Conservation (phyloP, 1,140 invertebrate genomes). For the Philaenus spumarius region DNA sequence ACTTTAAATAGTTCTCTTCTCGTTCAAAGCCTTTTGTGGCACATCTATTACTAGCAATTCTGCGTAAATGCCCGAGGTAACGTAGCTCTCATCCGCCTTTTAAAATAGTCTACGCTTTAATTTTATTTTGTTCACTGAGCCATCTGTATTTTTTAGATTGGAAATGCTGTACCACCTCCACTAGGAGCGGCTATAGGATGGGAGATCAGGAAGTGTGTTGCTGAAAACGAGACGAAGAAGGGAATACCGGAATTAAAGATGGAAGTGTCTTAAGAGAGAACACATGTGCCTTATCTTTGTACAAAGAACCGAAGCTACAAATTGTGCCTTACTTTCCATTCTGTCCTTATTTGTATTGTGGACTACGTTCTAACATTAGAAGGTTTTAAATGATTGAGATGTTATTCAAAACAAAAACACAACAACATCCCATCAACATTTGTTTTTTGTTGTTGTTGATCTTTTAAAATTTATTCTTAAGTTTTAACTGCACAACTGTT, state of each 20-base stretch:
- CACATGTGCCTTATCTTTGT: neutral
- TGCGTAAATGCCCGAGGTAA: too few species aligned
- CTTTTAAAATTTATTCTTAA: neutral
- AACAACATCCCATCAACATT: too few species aligned
- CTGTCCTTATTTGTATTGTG: neutral
- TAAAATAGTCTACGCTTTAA: neutral
- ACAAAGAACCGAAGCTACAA: neutral
- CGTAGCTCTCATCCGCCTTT: too few species aligned
- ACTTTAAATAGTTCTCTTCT: too few species aligned
- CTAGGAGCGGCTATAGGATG: conserved; percentile 66
- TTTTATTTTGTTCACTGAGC: neutral
- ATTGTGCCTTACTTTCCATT: neutral
- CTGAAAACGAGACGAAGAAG: neutral
- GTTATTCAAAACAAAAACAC: neutral
- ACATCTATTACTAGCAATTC: too few species aligned
- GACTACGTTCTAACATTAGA: neutral
- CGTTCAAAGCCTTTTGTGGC: too few species aligned
- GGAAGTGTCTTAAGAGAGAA: neutral
- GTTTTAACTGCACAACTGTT: too few species aligned
- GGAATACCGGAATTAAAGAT: neutral
- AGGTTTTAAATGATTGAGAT: neutral
- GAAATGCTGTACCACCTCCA: conserved; percentile 83
- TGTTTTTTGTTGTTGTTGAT: too few species aligned
- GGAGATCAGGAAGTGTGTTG: conserved; percentile 54
- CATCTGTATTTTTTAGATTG: conserved; percentile 43